Evolutionary conservation across 1,140 invertebrate genomes (phyloP).

Genomic region (Aphaenogaster ashmeadi): DNA sequence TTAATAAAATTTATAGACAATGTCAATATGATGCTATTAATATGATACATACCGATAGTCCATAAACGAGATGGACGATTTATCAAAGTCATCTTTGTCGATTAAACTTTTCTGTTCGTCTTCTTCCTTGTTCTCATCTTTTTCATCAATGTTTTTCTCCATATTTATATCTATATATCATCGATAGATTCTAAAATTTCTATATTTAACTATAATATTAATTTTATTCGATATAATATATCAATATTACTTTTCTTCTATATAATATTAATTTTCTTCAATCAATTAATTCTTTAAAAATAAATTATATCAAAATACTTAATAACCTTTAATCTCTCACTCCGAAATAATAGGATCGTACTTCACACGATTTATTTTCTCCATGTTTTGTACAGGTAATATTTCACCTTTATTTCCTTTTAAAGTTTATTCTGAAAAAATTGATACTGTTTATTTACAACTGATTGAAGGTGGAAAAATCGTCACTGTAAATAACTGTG

Average conservation of each 20-base stretch:
- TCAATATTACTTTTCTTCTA: too few relatives aligned
- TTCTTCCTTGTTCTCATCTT: slow-evolving; percentile 33
- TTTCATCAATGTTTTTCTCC: not conserved
- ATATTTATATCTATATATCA: slow-evolving; percentile 10
- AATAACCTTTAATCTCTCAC: slow-evolving; percentile 4
- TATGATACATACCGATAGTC: slow-evolving; percentile 66
- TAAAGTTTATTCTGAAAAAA: not conserved
- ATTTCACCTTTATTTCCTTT: not conserved
- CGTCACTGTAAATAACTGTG: slow-evolving; percentile 4
- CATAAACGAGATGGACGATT: not conserved
- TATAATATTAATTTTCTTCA: not conserved
- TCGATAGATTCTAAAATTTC: not conserved
- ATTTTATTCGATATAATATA: too few relatives aligned
- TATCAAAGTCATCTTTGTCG: slow-evolving; percentile 27
- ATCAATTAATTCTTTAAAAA: not conserved
- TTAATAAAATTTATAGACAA: not conserved
- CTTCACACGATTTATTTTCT: slow-evolving; percentile 1
- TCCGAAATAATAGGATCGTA: not conserved
- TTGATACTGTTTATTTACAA: slow-evolving; percentile 42
- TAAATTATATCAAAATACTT: not conserved
- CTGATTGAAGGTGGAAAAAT: not conserved
- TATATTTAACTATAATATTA: not conserved
- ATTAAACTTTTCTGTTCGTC: not conserved
- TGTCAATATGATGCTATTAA: not conserved
- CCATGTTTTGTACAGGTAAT: not conserved